Percentiles rank a stretch among this genome's conserved stretches.
Evolutionary conservation across 2,888 invertebrate genomes (phyloP).

Genomic region (Brachynemurus nebulosus): DNA sequence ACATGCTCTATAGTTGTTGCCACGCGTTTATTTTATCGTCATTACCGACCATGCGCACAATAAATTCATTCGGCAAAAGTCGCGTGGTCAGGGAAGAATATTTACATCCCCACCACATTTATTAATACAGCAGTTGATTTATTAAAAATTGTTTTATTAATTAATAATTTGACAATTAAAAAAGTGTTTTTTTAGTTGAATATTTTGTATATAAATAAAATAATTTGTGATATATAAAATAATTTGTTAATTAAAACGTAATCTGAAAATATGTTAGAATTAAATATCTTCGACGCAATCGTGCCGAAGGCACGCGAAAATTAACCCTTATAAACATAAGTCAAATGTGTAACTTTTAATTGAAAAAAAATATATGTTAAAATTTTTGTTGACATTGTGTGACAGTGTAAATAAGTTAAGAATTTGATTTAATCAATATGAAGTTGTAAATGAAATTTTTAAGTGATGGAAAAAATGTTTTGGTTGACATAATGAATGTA

Average conservation of each 20-base stretch:
- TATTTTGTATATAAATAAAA: too few relatives aligned
- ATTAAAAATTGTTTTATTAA: too few relatives aligned
- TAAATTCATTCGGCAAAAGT: background rate
- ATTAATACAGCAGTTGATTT: too few relatives aligned
- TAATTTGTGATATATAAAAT: too few relatives aligned
- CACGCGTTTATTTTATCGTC: conserved; percentile 8
- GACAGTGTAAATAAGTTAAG: background rate
- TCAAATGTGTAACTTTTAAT: conserved; percentile 4
- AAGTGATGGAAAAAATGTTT: too few relatives aligned
- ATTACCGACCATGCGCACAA: conserved; percentile 7
- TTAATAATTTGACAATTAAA: too few relatives aligned
- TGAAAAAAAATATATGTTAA: background rate
- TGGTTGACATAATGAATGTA: conserved; percentile 3
- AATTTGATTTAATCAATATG: too few relatives aligned
- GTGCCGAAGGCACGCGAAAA: conserved; percentile 9
- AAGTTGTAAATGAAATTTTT: background rate
- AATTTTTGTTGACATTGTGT: background rate
- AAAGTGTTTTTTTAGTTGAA: too few relatives aligned
- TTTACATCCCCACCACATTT: conserved; percentile 3
- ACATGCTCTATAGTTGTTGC: too few relatives aligned
- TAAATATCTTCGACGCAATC: conserved; percentile 2
- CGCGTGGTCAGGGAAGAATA: conserved; percentile 4
- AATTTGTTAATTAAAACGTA: conserved; percentile 2
- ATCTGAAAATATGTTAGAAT: background rate
- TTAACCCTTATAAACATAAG: conserved; percentile 4